These are phyloP conservation scores for Ischnura elegans DNA, from an alignment of 2,888 invertebrate species.

Conservation along the genomic window DNA sequence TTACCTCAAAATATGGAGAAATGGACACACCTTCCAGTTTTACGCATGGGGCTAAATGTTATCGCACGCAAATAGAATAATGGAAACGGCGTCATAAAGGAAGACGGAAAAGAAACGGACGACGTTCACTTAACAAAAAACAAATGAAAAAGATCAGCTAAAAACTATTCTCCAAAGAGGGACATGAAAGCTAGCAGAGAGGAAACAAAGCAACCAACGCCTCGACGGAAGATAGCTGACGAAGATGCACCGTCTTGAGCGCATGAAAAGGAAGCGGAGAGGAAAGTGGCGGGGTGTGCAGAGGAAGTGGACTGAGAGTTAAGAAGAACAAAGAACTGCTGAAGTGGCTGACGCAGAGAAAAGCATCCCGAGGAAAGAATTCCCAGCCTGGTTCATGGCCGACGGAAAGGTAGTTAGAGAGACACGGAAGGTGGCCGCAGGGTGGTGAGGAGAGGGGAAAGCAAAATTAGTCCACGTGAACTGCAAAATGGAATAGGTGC, in stretches of 20 bases:
- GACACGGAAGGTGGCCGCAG: not conserved
- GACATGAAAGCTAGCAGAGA: not conserved
- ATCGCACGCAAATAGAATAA: no score
- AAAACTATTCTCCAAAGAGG: not conserved
- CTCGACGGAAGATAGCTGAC: not conserved
- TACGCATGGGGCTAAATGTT: no score
- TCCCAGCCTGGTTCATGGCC: not conserved
- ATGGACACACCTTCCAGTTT: no score
- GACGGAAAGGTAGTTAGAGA: not conserved
- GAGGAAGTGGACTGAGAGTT: conserved; percentile 29
- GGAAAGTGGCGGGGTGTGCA: not conserved
- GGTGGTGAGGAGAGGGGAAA: not conserved
- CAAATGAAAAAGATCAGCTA: conserved; percentile 4
- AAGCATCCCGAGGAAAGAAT: conserved; percentile 30
- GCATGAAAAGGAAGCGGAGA: not conserved
- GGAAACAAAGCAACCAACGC: not conserved
- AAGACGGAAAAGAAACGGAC: not conserved
- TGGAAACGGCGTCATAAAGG: no score
- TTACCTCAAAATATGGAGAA: no score
- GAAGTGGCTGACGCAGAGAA: conserved; percentile 42
- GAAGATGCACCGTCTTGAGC: not conserved
- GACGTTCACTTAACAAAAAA: not conserved
- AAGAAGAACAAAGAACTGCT: not conserved
- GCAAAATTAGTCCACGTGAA: not conserved
- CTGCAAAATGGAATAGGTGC: not conserved